Percentiles rank a stretch among this genome's conserved stretches.
Conservation (phyloP, 2,113 vertebrate genomes). For the Urocolius indicus region DNA sequence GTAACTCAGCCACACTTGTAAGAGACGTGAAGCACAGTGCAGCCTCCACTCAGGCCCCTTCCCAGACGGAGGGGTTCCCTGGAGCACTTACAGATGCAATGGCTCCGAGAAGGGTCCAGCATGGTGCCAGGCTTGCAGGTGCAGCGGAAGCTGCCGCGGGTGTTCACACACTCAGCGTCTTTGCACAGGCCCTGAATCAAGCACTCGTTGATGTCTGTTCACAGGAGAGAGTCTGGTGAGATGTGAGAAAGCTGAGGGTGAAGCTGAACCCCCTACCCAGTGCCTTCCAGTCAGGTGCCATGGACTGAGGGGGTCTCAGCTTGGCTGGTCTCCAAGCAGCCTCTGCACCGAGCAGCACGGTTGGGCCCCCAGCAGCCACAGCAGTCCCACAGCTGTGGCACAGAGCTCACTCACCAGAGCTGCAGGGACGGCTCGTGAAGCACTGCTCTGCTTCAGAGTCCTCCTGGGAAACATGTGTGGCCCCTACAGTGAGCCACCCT, state of each 20-base stretch:
- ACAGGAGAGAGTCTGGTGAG: background rate
- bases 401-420: background rate
- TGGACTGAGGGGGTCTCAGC: background rate
- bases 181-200: constrained; percentile 86
- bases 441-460: background rate
- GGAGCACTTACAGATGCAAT: constrained; percentile 93
- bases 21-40: background rate
- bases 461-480: background rate
- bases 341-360: background rate
- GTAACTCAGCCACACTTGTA: background rate
- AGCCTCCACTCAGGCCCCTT: background rate
- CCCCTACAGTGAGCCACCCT: accelerated
- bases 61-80: background rate
- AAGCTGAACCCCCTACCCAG: background rate
- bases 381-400: background rate
- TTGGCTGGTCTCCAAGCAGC: background rate
- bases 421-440: background rate
- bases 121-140: constrained; percentile 89
- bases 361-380: background rate
- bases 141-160: constrained; percentile 92
- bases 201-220: constrained; percentile 95
- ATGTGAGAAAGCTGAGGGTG: background rate
- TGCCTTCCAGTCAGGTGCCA: background rate
- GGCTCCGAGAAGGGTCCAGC: constrained; percentile 90
- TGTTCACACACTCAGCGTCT: constrained; percentile 92